Conservation (phyloP, 2,113 vertebrate species). For the Paraplagusia blochii region DNA sequence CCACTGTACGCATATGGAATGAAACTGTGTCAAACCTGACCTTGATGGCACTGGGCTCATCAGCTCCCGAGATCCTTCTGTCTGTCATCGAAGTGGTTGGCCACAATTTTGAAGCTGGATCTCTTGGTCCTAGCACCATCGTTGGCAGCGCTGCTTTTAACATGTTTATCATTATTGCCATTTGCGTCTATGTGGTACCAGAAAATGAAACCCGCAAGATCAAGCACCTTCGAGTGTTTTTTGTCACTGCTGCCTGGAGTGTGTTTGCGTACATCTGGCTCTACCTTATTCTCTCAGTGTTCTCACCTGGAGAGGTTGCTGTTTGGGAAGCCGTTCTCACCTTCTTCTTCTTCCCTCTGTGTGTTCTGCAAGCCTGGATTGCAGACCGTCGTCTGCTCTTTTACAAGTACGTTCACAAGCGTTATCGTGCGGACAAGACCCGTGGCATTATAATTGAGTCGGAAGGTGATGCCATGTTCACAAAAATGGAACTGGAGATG, state of each 20-base stretch:
- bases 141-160: slow-evolving; percentile 86
- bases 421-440: slow-evolving; percentile 79
- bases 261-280: slow-evolving; percentile 86
- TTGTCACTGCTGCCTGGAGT: slow-evolving; percentile 83
- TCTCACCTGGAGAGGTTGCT: slow-evolving; percentile 79
- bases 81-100: slow-evolving; percentile 84
- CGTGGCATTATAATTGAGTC: slow-evolving; percentile 82
- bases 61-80: slow-evolving; percentile 82
- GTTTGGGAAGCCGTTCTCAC: slow-evolving; percentile 84
- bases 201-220: slow-evolving; percentile 80
- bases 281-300: slow-evolving; percentile 81
- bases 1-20: slow-evolving; percentile 83
- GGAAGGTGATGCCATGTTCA: slow-evolving; percentile 77
- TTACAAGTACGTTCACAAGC: slow-evolving; percentile 83
- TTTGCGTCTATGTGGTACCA: slow-evolving; percentile 82
- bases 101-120: slow-evolving; percentile 78
- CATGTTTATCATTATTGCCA: slow-evolving; percentile 85
- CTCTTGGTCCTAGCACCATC: slow-evolving; percentile 83
- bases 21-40: slow-evolving; percentile 86
- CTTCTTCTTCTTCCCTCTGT: slow-evolving; percentile 82
- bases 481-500: slow-evolving; percentile 82
- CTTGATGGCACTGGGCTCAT: slow-evolving; percentile 83
- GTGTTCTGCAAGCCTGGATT: slow-evolving; percentile 83
- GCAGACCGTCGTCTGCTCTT: slow-evolving; percentile 82
- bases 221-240: slow-evolving; percentile 83